phyloP scores from a whole-genome alignment of 2,888 invertebrate genomes.

The Drosophila kokeensis region DNA sequence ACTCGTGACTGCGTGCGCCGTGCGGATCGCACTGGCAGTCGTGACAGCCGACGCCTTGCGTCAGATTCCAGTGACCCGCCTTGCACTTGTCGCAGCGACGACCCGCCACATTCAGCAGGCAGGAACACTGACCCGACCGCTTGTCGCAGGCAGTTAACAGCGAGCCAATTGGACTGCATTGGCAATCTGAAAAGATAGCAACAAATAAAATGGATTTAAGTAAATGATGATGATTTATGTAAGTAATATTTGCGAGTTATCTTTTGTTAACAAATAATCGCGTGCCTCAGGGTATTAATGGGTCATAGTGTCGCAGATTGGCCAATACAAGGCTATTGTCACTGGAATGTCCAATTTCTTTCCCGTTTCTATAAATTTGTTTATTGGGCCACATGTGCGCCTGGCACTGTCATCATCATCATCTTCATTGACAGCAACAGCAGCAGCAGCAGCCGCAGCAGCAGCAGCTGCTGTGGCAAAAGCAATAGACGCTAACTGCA shows the following conservation, averaged over 20 bases:
- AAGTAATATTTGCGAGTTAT: not conserved
- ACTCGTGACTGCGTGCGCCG: slow-evolving; percentile 88
- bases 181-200: slow-evolving; percentile 90
- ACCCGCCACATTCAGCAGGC: slow-evolving; percentile 90
- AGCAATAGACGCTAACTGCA: slow-evolving; percentile 36
- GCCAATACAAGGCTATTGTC: slow-evolving; percentile 25
- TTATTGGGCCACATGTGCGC: slow-evolving; percentile 51
- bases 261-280: not conserved
- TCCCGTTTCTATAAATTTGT: slow-evolving; percentile 28
- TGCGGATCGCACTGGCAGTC: slow-evolving; percentile 92
- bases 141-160: slow-evolving; percentile 90
- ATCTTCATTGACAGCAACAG: slow-evolving; percentile 13
- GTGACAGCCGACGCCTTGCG: slow-evolving; percentile 90
- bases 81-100: slow-evolving; percentile 91
- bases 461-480: slow-evolving; percentile 4
- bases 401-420: slow-evolving; percentile 36
- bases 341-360: slow-evolving; percentile 19
- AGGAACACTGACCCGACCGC: slow-evolving; percentile 91
- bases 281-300: not conserved
- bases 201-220: not conserved
- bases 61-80: slow-evolving; percentile 92
- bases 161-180: slow-evolving; percentile 91
- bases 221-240: not conserved
- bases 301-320: not conserved
- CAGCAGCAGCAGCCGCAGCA: slow-evolving; percentile 6